Evolutionary conservation across 2,888 invertebrate genomes (phyloP).

Genomic region (Sarcophaga caerulescens): DNA sequence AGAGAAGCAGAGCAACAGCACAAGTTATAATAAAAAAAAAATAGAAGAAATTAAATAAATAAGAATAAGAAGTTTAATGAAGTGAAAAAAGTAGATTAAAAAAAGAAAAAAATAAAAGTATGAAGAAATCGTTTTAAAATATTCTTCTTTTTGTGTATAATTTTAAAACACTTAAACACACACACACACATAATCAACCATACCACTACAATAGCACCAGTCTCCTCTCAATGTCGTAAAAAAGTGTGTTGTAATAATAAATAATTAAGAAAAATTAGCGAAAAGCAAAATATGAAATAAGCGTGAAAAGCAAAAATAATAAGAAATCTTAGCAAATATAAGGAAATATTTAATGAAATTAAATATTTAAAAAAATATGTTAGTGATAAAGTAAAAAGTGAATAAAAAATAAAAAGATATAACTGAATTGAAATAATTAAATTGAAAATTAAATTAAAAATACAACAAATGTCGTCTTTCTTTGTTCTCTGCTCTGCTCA

Average conservation of each 20-base stretch:
- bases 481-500: constrained; percentile 63
- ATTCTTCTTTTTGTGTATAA: constrained; percentile 40
- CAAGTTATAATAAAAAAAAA: constrained; percentile 45
- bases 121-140: constrained; percentile 48
- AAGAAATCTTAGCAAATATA: constrained; percentile 16
- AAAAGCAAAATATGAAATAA: constrained; percentile 24
- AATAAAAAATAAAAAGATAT: neutral
- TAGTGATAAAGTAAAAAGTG: constrained; percentile 16
- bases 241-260: constrained; percentile 61
- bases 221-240: constrained; percentile 55
- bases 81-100: neutral
- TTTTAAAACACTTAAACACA: constrained; percentile 18
- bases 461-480: constrained; percentile 20
- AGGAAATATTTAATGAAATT: constrained; percentile 8
- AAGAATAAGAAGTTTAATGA: constrained; percentile 17
- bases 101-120: neutral
- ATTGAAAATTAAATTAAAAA: constrained; percentile 11
- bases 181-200: neutral
- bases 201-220: constrained; percentile 21
- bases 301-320: constrained; percentile 20
- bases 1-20: constrained; percentile 56
- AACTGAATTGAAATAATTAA: neutral
- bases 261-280: constrained; percentile 43
- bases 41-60: constrained; percentile 39
- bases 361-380: neutral